Evolutionary conservation across 2,113 vertebrate genomes (phyloP).

Genomic region (Apteryx owenii): DNA sequence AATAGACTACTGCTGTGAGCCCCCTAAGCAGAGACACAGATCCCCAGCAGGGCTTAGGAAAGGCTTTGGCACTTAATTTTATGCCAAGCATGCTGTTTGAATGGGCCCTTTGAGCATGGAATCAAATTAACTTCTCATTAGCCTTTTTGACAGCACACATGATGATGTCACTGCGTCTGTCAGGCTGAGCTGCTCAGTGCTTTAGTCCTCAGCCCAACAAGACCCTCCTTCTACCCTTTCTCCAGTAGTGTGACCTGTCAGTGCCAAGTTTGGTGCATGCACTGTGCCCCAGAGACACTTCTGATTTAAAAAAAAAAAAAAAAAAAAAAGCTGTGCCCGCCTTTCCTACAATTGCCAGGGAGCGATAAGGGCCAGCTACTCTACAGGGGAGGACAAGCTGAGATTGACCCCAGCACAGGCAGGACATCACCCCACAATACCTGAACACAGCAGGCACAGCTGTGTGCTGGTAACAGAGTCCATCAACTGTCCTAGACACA

Average conservation of each 20-base stretch:
- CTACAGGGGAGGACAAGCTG: not conserved
- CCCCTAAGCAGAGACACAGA: not conserved
- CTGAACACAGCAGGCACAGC: not conserved
- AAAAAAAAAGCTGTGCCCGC: not conserved
- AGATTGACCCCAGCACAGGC: accelerated
- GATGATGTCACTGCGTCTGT: not conserved
- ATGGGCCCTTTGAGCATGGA: not conserved
- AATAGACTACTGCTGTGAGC: not conserved
- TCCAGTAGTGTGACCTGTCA: not conserved
- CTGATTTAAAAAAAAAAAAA: not conserved
- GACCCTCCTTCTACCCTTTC: not conserved
- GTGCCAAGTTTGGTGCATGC: not conserved
- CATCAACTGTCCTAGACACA: not conserved
- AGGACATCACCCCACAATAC: not conserved
- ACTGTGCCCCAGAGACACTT: not conserved
- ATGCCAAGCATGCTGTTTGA: not conserved
- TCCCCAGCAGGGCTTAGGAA: not conserved
- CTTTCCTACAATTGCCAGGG: not conserved
- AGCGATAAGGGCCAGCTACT: not conserved
- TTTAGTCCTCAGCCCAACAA: not conserved
- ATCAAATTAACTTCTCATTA: not conserved
- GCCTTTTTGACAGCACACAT: not conserved
- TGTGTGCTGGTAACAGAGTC: not conserved
- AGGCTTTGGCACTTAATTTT: not conserved
- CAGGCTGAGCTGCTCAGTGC: not conserved